A percentile compares a stretch with the other conserved stretches of the same genome.
phyloP scores from a whole-genome alignment of 2,113 vertebrate species.

The Antechinus flavipes region DNA sequence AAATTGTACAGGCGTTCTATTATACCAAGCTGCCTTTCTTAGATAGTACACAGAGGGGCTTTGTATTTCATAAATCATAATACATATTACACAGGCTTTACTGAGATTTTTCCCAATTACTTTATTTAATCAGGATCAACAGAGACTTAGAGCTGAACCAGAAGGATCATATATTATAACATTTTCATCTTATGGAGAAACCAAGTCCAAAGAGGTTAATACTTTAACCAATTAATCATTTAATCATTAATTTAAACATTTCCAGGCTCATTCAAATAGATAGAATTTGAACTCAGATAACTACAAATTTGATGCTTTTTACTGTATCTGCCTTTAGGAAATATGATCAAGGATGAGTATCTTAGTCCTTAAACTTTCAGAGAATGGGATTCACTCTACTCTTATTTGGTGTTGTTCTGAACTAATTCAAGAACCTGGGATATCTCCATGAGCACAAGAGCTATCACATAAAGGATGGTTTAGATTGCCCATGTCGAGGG shows the following conservation, averaged over 20 bases:
- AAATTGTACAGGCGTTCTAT: neutral
- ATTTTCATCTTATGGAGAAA: neutral
- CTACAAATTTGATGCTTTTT: neutral
- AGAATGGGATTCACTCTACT: neutral
- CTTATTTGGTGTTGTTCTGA: too few species aligned
- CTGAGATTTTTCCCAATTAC: neutral
- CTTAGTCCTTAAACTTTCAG: neutral
- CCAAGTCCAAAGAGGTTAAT: neutral
- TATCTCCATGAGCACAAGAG: neutral
- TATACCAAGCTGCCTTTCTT: neutral
- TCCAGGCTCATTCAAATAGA: neutral
- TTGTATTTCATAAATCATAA: neutral
- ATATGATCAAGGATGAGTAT: neutral
- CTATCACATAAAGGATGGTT: neutral
- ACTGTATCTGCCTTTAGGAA: neutral
- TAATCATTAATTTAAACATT: neutral
- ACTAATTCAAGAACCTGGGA: neutral
- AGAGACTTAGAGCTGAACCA: neutral
- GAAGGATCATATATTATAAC: neutral
- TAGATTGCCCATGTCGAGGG: neutral
- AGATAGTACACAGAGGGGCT: neutral
- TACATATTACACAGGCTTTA: neutral
- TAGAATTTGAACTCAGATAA: neutral
- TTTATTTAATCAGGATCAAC: neutral
- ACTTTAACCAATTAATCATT: neutral